Evolutionary conservation across 2,797 vertebrate species (phyloP), one percentile per base, ranked within the genome.

Genomic region (Nyctalus aviator): DNA sequence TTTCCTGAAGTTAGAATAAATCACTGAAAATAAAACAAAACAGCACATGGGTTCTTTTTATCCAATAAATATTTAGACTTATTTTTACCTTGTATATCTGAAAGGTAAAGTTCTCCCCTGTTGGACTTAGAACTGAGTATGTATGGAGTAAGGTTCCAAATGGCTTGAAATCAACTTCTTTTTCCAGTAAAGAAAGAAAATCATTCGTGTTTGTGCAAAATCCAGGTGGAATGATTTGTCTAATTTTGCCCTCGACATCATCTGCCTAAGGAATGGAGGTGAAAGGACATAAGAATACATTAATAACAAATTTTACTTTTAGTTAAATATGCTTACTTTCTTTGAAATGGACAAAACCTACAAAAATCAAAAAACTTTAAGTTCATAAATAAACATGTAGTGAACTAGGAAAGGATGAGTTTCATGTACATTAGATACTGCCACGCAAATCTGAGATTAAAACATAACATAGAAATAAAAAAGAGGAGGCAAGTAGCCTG

Each of bases 81-180:
- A 46, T 88, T 95, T 97, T 96, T 98, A 99, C 99, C 99, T 99
- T 99, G 95, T 99, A 99, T 97, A 99, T 99, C 97, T 99, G 99
- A 96, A 99, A 99, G 0, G 98, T 99, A 97, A 99, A 98, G 73
- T 99, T 98, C 86, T 99, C 99, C 93, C 98, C 99, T 94, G 99
- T 99, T 97, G 99, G 99, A 71, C 98, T 99, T 98, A 99, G 99
- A 97, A 99, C 98, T 21, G 98, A 99, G 95, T 99, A 99, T 0
- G 99, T 98, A 98, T 99, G 99, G 55, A 99, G 98, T 96, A 99
- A 98, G 83, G 97, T 98, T 97, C 99, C 99, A 95, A 99, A 99
- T 14, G 99, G 99, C 92, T 99, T 99, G 97, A 99, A 99, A 98
- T 99, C 99, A 90, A 99, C 99, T 95, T 99, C 99, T 92, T 99